Conservation (phyloP, 2,113 vertebrate species). For the Saccopteryx bilineata region DNA sequence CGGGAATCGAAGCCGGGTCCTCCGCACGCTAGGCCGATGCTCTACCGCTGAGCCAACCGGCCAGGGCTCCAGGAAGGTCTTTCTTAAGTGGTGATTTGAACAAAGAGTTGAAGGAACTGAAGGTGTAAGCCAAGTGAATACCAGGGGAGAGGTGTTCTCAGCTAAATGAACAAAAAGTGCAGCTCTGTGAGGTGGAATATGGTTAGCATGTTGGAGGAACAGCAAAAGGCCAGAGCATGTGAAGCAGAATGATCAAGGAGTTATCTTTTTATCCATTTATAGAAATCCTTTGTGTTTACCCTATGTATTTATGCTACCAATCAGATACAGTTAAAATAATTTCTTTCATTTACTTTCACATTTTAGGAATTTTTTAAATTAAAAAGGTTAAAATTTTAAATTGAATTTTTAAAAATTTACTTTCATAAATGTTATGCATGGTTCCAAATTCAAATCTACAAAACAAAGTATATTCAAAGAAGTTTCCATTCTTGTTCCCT, state of each 20-base stretch:
- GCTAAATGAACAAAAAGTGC: background rate
- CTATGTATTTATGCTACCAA: background rate
- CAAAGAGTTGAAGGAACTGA: slow-evolving; percentile 2
- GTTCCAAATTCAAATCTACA: slow-evolving; percentile 56
- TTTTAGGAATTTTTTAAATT: background rate
- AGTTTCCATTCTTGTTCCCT: background rate
- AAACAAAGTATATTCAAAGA: background rate
- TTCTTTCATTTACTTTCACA: background rate
- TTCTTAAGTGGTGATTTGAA: background rate
- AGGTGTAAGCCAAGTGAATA: background rate
- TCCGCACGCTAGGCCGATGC: too few species aligned
- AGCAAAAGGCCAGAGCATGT: background rate
- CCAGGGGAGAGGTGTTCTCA: background rate
- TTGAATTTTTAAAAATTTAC: background rate
- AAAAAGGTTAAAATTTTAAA: background rate
- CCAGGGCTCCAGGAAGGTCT: background rate
- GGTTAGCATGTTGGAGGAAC: background rate
- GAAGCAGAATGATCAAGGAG: background rate
- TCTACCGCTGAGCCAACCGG: too few species aligned
- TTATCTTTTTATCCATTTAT: background rate
- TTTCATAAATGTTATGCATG: background rate
- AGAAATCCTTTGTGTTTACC: background rate
- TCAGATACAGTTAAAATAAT: background rate
- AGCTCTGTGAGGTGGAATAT: background rate
- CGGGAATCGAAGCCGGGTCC: too few species aligned